Conservation (phyloP, 2,888 invertebrate species). For the Hemistola chrysoprasaria region DNA sequence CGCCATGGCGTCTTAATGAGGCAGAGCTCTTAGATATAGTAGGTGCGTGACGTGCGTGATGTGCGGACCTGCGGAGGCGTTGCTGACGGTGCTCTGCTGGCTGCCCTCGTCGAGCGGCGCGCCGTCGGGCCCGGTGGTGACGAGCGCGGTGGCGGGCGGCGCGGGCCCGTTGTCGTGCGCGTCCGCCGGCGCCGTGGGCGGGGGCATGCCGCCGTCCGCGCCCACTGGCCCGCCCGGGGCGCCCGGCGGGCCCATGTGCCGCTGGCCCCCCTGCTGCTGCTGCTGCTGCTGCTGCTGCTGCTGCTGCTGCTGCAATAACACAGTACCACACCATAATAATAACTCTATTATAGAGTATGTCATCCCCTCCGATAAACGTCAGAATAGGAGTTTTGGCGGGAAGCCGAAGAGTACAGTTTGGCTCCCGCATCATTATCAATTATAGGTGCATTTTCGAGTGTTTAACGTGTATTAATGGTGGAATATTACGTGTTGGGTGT, state of each 20-base stretch:
- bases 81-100: conserved; percentile 95
- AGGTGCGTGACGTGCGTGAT: neutral
- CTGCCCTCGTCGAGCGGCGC: conserved; percentile 94
- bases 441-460: too few species aligned
- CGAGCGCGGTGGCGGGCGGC: conserved; percentile 91
- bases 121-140: conserved; percentile 95
- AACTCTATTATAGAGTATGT: too few species aligned
- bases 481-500: too few species aligned
- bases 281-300: conserved; percentile 29
- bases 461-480: too few species aligned
- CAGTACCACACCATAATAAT: conserved; percentile 47
- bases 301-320: conserved; percentile 60
- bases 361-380: too few species aligned
- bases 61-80: conserved; percentile 91
- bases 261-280: conserved; percentile 69
- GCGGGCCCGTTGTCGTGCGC: conserved; percentile 85
- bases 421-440: too few species aligned
- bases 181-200: conserved; percentile 82
- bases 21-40: too few species aligned
- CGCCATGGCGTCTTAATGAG: too few species aligned
- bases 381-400: too few species aligned
- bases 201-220: conserved; percentile 82
- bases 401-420: too few species aligned
- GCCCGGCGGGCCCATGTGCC: conserved; percentile 80
- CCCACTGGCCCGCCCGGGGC: conserved; percentile 55